phyloP scores from a whole-genome alignment of 2,888 invertebrate species.

The Thysanoteuthis rhombus region DNA sequence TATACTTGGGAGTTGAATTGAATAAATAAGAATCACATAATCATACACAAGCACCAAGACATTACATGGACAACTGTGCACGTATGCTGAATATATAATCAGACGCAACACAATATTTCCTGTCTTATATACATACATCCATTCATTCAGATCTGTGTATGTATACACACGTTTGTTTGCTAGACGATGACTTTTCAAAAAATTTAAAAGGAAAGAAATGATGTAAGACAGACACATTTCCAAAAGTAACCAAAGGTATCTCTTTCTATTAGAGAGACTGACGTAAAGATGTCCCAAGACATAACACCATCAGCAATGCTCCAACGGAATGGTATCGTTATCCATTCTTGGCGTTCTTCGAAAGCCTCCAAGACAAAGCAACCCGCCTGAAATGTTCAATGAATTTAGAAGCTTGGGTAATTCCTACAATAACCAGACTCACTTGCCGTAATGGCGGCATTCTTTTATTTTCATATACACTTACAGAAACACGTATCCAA shows the following conservation, averaged over 20 bases:
- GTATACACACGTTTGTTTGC: background rate
- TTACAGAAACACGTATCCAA: background rate
- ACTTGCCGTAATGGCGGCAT: background rate
- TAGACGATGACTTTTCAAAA: background rate
- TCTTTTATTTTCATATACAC: background rate
- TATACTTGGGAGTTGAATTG: no score
- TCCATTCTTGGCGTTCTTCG: background rate
- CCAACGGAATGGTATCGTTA: background rate
- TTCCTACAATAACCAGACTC: background rate
- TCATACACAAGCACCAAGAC: no score
- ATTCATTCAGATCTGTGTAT: background rate
- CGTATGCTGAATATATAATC: background rate
- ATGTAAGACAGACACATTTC: background rate
- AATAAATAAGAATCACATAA: no score
- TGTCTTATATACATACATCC: background rate
- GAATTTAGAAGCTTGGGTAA: background rate
- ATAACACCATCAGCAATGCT: background rate
- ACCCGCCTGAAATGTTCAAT: background rate
- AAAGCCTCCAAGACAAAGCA: background rate
- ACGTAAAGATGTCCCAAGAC: background rate
- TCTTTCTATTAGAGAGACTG: background rate
- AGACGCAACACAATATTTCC: background rate
- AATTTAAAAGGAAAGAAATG: background rate
- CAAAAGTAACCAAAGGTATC: background rate
- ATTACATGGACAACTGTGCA: no score